These are phyloP conservation scores for Taphrorychus bicolor DNA, from an alignment of 2,888 invertebrate species.

Conservation along the genomic window DNA sequence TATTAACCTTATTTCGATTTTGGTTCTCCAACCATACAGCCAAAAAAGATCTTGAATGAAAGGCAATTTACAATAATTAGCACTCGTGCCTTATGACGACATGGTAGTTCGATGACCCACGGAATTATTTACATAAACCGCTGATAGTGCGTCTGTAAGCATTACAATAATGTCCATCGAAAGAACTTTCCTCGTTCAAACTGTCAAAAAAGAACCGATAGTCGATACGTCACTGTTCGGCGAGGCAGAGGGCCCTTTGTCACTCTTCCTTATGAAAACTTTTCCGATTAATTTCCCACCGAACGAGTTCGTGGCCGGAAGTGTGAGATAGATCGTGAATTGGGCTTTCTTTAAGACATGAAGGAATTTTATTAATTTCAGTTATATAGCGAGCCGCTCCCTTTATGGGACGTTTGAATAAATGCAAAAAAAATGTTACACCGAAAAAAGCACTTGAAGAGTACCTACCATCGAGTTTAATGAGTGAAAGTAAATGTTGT, in stretches of 20 bases:
- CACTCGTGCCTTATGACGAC: neutral
- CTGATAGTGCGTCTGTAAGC: slow-evolving; percentile 3
- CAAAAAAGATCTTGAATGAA: neutral
- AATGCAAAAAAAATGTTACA: neutral
- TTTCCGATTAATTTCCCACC: slow-evolving; percentile 1
- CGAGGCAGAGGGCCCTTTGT: neutral
- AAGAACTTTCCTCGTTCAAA: neutral
- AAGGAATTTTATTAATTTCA: neutral
- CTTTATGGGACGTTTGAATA: neutral
- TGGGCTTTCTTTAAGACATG: neutral
- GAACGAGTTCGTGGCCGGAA: neutral
- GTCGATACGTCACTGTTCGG: neutral
- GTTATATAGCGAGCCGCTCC: neutral
- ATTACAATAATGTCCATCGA: neutral
- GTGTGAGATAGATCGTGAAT: neutral
- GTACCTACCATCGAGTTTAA: neutral
- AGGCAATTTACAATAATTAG: neutral
- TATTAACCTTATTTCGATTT: no score
- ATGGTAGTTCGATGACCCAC: slow-evolving; percentile 2
- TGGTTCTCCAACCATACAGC: no score
- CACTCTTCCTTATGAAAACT: neutral
- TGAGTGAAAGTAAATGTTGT: slow-evolving; percentile 11
- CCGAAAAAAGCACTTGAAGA: neutral
- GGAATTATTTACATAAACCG: slow-evolving; percentile 6
- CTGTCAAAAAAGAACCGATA: neutral